Conservation (phyloP, 2,888 invertebrate species). For the Drosophila limbata region DNA sequence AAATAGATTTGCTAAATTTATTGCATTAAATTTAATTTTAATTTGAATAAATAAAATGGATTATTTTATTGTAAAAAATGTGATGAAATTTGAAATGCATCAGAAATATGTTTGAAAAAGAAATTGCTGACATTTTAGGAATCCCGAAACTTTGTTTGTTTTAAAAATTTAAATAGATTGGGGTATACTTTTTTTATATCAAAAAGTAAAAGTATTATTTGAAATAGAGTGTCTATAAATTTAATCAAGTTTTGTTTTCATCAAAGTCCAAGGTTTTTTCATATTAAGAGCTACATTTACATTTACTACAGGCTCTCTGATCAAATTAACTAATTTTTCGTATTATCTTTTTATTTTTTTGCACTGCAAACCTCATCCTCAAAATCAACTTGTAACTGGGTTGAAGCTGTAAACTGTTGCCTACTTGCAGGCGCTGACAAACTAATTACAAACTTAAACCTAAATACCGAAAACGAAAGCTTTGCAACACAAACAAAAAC, state of each 20-base stretch:
- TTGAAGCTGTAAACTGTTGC: slow-evolving; percentile 45
- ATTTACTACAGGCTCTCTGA: neutral
- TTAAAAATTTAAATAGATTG: too few species aligned
- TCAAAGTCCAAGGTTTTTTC: too few species aligned
- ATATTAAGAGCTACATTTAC: neutral
- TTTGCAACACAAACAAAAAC: slow-evolving; percentile 44
- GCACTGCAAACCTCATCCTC: slow-evolving; percentile 2
- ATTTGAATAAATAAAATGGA: too few species aligned
- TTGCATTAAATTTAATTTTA: too few species aligned
- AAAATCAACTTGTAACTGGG: slow-evolving; percentile 5
- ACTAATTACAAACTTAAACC: slow-evolving; percentile 77
- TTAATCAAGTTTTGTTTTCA: neutral
- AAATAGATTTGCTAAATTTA: too few species aligned
- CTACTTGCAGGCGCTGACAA: slow-evolving; percentile 61
- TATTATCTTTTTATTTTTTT: neutral
- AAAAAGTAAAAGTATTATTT: neutral
- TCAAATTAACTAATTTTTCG: neutral
- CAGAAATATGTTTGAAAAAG: too few species aligned
- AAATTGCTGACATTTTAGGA: too few species aligned
- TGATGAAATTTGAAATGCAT: too few species aligned
- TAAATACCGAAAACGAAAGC: slow-evolving; percentile 65
- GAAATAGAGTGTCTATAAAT: neutral
- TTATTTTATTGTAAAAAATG: too few species aligned
- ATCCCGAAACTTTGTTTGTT: too few species aligned
- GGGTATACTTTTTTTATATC: too few species aligned